phyloP scores from a whole-genome alignment of 2,888 invertebrate genomes.

The Ormyrus nitidulus region DNA sequence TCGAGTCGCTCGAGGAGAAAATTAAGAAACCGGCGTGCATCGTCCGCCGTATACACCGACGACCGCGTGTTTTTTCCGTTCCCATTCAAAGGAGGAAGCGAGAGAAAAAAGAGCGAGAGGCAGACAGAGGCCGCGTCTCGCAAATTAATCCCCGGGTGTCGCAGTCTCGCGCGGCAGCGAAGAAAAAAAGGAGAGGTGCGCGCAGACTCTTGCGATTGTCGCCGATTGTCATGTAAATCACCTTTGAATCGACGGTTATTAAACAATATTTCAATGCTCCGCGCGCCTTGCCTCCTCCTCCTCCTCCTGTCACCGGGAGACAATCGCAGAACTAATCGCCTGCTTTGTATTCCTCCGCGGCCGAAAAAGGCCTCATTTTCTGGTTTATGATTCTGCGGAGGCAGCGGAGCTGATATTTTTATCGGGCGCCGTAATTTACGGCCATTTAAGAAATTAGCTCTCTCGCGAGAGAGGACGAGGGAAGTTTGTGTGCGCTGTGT shows the following conservation, averaged over 20 bases:
- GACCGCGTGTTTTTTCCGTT: no score
- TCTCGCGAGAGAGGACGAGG: no score
- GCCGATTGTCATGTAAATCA: conserved; percentile 47
- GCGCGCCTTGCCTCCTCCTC: no score
- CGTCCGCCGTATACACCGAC: no score
- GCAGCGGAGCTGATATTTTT: background rate
- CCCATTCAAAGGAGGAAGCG: no score
- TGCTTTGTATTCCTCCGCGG: background rate
- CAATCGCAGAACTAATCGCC: conserved; percentile 21
- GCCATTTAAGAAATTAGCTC: background rate
- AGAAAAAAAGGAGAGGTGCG: background rate
- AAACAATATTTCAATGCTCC: conserved; percentile 11
- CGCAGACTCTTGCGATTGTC: background rate
- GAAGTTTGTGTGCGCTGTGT: background rate
- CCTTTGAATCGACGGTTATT: conserved; percentile 32
- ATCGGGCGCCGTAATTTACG: background rate
- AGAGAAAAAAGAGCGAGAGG: no score
- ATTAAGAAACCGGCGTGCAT: no score
- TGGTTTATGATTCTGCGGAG: conserved; percentile 21
- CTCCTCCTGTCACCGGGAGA: background rate
- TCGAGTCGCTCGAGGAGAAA: no score
- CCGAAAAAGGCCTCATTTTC: conserved; percentile 4
- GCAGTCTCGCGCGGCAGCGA: background rate
- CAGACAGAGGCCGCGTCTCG: background rate
- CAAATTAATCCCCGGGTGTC: conserved; percentile 28